These are phyloP conservation scores for Equus quagga DNA, from an alignment of 2,113 vertebrate genomes.

Conservation along the genomic window DNA sequence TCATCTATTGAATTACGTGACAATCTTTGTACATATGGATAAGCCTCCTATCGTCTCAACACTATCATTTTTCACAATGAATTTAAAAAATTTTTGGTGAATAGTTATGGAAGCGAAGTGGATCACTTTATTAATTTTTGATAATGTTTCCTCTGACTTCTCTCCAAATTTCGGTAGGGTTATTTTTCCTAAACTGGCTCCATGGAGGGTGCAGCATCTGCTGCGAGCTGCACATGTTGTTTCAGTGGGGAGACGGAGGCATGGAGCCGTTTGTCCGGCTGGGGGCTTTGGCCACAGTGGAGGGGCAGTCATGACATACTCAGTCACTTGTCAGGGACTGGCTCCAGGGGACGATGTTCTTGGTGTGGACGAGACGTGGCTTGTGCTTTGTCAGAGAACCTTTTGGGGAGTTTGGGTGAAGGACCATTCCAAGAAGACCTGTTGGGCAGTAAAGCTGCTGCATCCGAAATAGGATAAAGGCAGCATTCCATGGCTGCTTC, in stretches of 20 bases:
- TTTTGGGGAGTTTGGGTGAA: not conserved
- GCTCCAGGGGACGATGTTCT: not conserved
- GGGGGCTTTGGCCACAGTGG: not conserved
- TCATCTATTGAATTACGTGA: accelerated
- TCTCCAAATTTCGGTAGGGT: too few relatives aligned
- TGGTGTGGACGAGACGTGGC: not conserved
- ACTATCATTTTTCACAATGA: not conserved
- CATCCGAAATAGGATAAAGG: not conserved
- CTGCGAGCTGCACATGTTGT: accelerated
- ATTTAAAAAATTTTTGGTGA: not conserved
- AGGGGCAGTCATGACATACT: not conserved
- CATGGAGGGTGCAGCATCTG: accelerated
- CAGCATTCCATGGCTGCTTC: accelerated
- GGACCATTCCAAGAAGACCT: not conserved
- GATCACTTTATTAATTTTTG: not conserved
- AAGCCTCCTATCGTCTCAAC: accelerated
- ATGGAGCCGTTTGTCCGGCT: accelerated
- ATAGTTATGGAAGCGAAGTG: not conserved
- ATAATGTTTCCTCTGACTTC: not conserved
- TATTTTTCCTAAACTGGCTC: not conserved
- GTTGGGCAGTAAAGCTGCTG: not conserved
- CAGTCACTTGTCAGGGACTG: not conserved
- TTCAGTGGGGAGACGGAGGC: not conserved
- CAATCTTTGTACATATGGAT: too few relatives aligned
- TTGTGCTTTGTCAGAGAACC: not conserved